phyloP scores from a whole-genome alignment of 2,113 vertebrate species.

The Bolborhynchus lineola region DNA sequence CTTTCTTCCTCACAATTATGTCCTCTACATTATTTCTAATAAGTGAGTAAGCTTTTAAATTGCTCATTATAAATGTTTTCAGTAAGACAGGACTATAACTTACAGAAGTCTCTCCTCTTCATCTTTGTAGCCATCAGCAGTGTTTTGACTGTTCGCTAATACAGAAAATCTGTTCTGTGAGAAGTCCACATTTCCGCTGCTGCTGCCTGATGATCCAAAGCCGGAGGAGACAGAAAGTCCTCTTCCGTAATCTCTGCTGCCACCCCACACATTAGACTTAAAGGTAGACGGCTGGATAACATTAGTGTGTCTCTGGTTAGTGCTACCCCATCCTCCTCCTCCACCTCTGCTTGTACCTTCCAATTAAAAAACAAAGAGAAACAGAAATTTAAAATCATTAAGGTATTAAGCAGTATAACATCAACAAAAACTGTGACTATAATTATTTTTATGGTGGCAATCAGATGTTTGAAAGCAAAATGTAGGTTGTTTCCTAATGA shows the following conservation, averaged over 20 bases:
- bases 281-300: constrained; percentile 83
- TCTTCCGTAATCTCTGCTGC: constrained; percentile 72
- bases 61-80: not conserved
- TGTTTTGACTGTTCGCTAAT: constrained; percentile 25
- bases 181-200: constrained; percentile 54
- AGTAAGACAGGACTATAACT: constrained; percentile 49
- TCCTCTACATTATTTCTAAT: not conserved
- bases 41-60: not conserved
- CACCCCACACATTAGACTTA: constrained; percentile 70
- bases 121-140: constrained; percentile 66
- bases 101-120: constrained; percentile 84
- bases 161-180: constrained; percentile 82
- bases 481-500: fast-evolving
- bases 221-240: constrained; percentile 54
- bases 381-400: not conserved
- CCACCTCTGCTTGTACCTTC: constrained; percentile 63
- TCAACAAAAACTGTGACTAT: not conserved
- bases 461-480: not conserved
- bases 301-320: constrained; percentile 66
- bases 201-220: constrained; percentile 12
- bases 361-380: not conserved
- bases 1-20: fast-evolving
- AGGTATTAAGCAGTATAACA: not conserved
- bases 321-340: constrained; percentile 45
- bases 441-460: not conserved